Conservation (phyloP, 2,113 vertebrate genomes). For the Casuarius casuarius region DNA sequence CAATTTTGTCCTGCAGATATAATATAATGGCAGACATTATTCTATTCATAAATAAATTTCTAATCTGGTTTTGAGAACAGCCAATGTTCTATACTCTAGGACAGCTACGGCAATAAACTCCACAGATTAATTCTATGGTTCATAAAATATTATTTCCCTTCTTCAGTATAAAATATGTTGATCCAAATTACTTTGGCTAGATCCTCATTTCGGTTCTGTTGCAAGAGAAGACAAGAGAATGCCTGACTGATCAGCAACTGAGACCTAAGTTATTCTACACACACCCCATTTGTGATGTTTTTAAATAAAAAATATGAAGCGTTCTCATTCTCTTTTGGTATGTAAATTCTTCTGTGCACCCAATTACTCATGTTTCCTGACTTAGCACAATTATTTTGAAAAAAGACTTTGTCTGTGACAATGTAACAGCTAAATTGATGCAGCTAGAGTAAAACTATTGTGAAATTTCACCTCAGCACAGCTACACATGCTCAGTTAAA, state of each 20-base stretch:
- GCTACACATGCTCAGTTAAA: not conserved
- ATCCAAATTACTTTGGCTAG: not conserved
- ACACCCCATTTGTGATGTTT: not conserved
- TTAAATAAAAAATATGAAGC: not conserved
- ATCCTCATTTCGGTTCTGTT: not conserved
- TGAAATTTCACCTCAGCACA: not conserved
- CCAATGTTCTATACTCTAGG: not conserved
- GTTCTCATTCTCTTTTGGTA: not conserved
- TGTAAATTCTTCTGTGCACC: not conserved
- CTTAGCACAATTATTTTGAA: not conserved
- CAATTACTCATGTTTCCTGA: not conserved
- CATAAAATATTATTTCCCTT: not conserved
- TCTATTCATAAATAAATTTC: not conserved
- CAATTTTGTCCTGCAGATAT: not conserved
- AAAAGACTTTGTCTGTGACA: not conserved
- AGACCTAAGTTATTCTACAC: not conserved
- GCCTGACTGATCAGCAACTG: not conserved
- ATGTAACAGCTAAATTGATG: not conserved
- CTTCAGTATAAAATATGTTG: not conserved
- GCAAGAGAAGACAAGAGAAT: not conserved
- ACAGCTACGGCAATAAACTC: not conserved
- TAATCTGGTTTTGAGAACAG: not conserved
- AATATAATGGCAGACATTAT: not conserved
- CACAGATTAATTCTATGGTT: not conserved
- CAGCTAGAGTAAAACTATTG: not conserved